phyloP scores from a whole-genome alignment of 2,888 invertebrate genomes.

The Drosophila phalerata region DNA sequence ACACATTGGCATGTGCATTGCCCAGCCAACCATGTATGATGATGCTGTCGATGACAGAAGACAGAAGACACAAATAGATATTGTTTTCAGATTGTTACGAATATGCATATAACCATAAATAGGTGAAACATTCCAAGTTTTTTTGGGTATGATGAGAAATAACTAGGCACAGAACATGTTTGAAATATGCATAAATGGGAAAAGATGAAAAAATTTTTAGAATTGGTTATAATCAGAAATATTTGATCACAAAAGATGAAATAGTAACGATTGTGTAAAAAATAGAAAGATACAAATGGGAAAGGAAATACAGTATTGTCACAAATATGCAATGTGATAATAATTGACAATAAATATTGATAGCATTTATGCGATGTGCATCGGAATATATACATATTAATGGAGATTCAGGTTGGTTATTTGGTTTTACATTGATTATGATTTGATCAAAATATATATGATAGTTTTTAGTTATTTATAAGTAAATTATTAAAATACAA shows the following conservation, averaged over 20 bases:
- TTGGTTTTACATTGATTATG: no score
- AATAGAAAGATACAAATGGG: background rate
- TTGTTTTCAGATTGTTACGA: background rate
- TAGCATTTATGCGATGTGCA: no score
- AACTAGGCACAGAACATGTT: background rate
- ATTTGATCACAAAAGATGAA: background rate
- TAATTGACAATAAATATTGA: no score
- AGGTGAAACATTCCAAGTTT: background rate
- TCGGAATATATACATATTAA: no score
- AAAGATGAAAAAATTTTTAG: background rate
- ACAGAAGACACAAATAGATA: background rate
- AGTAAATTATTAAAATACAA: no score
- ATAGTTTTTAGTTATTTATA: no score
- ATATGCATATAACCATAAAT: background rate
- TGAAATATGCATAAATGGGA: background rate
- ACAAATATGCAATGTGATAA: no score
- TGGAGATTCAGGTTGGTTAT: no score
- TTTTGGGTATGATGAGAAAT: background rate
- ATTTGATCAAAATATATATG: no score
- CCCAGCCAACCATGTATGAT: conserved; percentile 84
- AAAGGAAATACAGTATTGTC: background rate
- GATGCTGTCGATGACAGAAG: conserved; percentile 61
- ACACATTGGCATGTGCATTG: conserved; percentile 77
- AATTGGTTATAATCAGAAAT: background rate
- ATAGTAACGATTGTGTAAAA: background rate